Base-by-base conservation (phyloP, 2,113 vertebrate genomes). In the Amblyornis subalaris region DNA sequence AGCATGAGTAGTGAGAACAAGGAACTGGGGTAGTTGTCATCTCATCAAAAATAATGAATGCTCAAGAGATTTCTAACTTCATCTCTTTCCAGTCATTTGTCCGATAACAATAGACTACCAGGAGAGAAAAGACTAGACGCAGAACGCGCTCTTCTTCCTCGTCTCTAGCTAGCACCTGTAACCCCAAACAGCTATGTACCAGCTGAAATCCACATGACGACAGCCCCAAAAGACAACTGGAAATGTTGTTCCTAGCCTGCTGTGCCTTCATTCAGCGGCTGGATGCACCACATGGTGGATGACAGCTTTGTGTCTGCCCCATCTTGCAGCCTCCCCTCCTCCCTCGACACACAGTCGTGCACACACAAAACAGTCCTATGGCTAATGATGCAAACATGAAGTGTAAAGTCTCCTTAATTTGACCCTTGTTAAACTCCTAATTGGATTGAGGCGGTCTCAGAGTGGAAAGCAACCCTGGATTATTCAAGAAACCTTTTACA, bases 381-480 rank as follows among this genome's bases (percentile, higher is more conserved):
- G 97, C 97, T 98, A 97, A 98, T 97, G 98, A 98, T 98, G 98
- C 97, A 98, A 98, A 98, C 97, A 97, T 97, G 97, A 97, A 98
- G 98, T 98, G 98, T 98, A 98, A 98, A 98, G 98, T 98, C 98
- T 98, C 98, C 97, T 98, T 98, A 98, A 98, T 98, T 96, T 99
- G 99, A 99, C 99, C 98, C 98, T 98, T 98, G 98, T 98, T 98
- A 98, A 99, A 98, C 97, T 97, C 97, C 97, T 99, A 99, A 99
- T 99, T 99, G 99, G 99, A 99, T 98, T 98, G 98, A 97, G 97
- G 97, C 96, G 79, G 91, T 95, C 97, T 97, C 88, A 65, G 94
- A 98, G 98, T 97, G 97, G 98, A 98, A 98, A 97, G 97, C 97
- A 97, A 95, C 96, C 97, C 90, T 97, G 89, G 95, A 98, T 98